Evolutionary conservation across 2,888 invertebrate genomes (phyloP).

Genomic region (Lasius fuliginosus): DNA sequence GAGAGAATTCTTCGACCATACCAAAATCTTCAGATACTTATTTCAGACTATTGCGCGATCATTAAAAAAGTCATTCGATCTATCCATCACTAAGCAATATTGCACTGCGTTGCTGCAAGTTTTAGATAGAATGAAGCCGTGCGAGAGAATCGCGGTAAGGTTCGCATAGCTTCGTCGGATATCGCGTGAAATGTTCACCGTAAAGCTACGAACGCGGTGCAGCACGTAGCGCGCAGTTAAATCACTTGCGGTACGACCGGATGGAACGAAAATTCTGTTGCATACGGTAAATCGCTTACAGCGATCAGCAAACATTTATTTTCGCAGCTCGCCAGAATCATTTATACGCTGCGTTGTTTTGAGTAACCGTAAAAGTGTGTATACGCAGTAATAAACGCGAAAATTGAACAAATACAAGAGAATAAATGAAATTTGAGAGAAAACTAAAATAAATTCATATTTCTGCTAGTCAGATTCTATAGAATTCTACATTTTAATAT

Average conservation of each 20-base stretch:
- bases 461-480: not conserved
- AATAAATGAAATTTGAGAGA: conserved; percentile 2
- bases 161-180: conserved; percentile 46
- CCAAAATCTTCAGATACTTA: not conserved
- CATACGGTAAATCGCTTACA: conserved; percentile 51
- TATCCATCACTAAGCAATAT: conserved; percentile 45
- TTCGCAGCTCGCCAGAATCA: conserved; percentile 30
- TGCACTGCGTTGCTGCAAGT: conserved; percentile 5
- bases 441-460: not conserved
- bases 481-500: not conserved
- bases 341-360: not conserved
- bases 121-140: conserved; percentile 52
- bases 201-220: conserved; percentile 40
- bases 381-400: not conserved
- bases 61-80: conserved; percentile 31
- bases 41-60: not conserved
- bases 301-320: conserved; percentile 49
- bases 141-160: conserved; percentile 45
- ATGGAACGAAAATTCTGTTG: conserved; percentile 49
- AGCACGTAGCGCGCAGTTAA: conserved; percentile 41
- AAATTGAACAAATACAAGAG: not conserved
- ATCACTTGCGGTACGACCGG: conserved; percentile 40
- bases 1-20: not conserved
- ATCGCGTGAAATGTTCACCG: conserved; percentile 50
- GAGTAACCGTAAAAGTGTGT: not conserved